phyloP scores from a whole-genome alignment of 1,140 invertebrate species.

The Ephestia elutella region DNA sequence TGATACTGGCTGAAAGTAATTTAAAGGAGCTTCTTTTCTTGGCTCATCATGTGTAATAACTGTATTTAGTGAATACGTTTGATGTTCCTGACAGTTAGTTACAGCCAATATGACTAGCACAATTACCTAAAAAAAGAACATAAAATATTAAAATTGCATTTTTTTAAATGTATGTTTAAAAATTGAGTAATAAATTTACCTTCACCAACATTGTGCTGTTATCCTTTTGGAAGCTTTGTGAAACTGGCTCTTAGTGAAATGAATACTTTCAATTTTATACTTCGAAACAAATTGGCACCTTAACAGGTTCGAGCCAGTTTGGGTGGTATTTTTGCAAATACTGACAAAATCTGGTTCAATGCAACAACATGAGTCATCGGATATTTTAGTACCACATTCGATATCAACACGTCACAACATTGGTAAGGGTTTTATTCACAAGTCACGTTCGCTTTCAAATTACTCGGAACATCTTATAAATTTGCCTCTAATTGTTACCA shows the following conservation, averaged over 20 bases:
- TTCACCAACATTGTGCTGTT: slow-evolving; percentile 26
- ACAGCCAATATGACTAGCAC: slow-evolving; percentile 14
- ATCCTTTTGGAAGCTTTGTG: slow-evolving; percentile 15
- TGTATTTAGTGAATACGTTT: slow-evolving; percentile 21
- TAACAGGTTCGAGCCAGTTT: slow-evolving; percentile 25
- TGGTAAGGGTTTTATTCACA: no score
- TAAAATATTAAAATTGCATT: slow-evolving; percentile 3
- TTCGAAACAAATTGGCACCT: slow-evolving; percentile 17
- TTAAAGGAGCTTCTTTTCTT: slow-evolving; percentile 15
- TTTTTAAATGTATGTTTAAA: slow-evolving; percentile 5
- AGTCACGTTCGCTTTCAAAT: no score
- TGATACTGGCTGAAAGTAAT: neutral
- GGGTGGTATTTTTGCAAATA: neutral
- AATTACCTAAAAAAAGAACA: slow-evolving; percentile 20
- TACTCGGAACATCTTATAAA: no score
- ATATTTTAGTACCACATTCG: neutral
- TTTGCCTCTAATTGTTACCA: no score
- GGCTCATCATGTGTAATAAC: slow-evolving; percentile 28
- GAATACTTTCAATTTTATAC: slow-evolving; percentile 32
- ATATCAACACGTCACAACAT: no score
- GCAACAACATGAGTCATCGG: neutral
- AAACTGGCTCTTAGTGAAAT: slow-evolving; percentile 20
- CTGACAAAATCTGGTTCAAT: neutral
- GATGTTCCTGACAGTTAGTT: slow-evolving; percentile 24
- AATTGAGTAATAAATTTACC: slow-evolving; percentile 18